Conservation (phyloP, 2,888 invertebrate species). For the Agelastica alni region DNA sequence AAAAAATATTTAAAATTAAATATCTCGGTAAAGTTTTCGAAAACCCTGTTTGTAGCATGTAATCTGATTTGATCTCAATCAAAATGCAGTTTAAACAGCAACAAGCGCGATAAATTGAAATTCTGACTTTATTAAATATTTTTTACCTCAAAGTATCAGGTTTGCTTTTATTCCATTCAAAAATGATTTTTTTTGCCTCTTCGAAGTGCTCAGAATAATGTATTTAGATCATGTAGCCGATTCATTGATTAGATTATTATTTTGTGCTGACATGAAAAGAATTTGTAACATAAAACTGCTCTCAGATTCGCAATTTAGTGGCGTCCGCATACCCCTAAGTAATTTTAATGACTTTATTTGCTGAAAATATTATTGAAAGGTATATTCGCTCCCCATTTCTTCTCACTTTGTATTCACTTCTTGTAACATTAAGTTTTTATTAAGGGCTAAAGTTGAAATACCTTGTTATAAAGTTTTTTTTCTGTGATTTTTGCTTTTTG, state of each 20-base stretch:
- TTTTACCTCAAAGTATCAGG: constrained; percentile 14
- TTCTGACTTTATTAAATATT: constrained; percentile 43
- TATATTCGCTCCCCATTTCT: constrained; percentile 23
- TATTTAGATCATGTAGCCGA: constrained; percentile 24
- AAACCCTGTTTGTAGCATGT: too few relatives aligned
- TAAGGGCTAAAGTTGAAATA: constrained; percentile 25
- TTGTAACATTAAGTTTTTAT: constrained; percentile 30
- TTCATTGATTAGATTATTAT: constrained; percentile 25
- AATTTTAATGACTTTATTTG: constrained; percentile 34
- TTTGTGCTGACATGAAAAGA: constrained; percentile 23
- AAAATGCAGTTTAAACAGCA: too few relatives aligned
- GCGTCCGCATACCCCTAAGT: constrained; percentile 24
- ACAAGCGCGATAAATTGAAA: too few relatives aligned
- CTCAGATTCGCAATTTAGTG: constrained; percentile 24
- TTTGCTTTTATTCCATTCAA: background rate
- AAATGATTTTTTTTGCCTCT: background rate
- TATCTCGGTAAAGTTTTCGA: too few relatives aligned
- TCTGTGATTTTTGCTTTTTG: background rate
- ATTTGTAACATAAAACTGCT: constrained; percentile 24
- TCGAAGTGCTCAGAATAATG: constrained; percentile 7
- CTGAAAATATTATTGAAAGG: constrained; percentile 32
- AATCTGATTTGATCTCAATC: too few relatives aligned
- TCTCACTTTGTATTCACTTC: constrained; percentile 25
- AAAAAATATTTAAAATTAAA: too few relatives aligned
- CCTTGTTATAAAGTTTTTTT: constrained; percentile 16